Conservation (phyloP, 1,140 invertebrate species). For the Intoshia linei region DNA sequence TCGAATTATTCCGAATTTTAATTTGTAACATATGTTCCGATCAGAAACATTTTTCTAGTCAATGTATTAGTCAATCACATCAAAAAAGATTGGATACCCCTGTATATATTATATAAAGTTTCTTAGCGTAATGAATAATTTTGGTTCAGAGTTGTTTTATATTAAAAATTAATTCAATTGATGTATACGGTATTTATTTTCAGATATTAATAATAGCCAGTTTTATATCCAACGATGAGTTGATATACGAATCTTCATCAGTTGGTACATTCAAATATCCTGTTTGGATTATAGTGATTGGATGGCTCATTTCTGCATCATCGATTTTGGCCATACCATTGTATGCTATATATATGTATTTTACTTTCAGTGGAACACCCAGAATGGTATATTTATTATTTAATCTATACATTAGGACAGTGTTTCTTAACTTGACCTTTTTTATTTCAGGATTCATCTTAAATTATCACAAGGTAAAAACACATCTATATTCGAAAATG, state of each 20-base stretch:
- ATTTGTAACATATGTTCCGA: not conserved
- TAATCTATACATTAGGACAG: not conserved
- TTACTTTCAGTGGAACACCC: not conserved
- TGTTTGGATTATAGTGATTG: conserved; percentile 34
- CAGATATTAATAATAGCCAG: conserved; percentile 39
- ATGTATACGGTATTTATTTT: conserved; percentile 8
- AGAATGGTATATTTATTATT: not conserved
- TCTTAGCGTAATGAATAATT: too few relatives aligned
- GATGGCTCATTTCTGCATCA: conserved; percentile 35
- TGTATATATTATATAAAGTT: not conserved
- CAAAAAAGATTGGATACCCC: not conserved
- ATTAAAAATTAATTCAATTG: not conserved
- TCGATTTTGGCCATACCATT: conserved; percentile 19
- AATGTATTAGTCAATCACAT: too few relatives aligned
- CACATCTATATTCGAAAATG: not conserved
- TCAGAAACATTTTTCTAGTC: too few relatives aligned
- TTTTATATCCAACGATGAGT: conserved; percentile 31
- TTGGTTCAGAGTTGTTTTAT: not conserved
- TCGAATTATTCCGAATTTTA: too few relatives aligned
- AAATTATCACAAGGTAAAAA: not conserved
- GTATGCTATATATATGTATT: conserved; percentile 26
- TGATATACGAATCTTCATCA: conserved; percentile 27
- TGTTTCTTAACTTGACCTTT: not conserved
- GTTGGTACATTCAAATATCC: conserved; percentile 31
- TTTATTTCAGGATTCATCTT: not conserved